phyloP scores from a whole-genome alignment of 2,797 vertebrate species.

The Urocyon cinereoargenteus region DNA sequence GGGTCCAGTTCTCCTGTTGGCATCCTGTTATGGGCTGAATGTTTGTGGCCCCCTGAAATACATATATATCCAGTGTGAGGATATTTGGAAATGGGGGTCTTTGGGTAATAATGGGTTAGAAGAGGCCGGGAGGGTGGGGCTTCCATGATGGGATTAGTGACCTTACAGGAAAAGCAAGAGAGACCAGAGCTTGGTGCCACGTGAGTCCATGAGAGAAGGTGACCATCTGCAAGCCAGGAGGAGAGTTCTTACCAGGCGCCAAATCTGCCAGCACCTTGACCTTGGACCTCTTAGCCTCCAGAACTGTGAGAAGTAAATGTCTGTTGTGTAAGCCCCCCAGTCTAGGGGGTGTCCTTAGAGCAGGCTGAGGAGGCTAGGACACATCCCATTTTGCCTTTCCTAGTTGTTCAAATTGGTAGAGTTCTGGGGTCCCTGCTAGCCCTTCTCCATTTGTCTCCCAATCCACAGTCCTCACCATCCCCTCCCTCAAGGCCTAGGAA shows the following conservation, averaged over 20 bases:
- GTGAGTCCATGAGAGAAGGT: neutral
- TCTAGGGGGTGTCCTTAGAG: neutral
- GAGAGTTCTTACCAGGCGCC: neutral
- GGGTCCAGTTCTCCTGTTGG: rapidly evolving
- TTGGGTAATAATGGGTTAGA: neutral
- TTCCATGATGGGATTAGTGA: neutral
- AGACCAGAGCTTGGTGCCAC: neutral
- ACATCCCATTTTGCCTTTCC: neutral
- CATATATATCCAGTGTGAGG: neutral
- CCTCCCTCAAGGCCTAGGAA: no score
- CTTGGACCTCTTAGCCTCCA: neutral
- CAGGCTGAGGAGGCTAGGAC: neutral
- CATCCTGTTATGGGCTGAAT: neutral
- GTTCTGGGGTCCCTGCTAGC: neutral
- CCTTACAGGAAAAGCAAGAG: neutral
- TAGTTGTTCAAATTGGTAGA: neutral
- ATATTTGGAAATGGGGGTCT: neutral
- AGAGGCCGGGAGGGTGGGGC: neutral
- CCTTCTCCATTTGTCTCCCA: neutral
- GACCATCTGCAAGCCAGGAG: neutral
- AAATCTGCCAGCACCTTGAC: neutral
- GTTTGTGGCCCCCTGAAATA: neutral
- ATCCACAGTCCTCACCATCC: no score
- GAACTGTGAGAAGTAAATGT: neutral
- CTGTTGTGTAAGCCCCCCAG: neutral